A percentile compares a stretch with the other conserved stretches of the same genome.
Evolutionary conservation across 2,888 invertebrate species (phyloP).

Genomic region (Drosophila rubida): DNA sequence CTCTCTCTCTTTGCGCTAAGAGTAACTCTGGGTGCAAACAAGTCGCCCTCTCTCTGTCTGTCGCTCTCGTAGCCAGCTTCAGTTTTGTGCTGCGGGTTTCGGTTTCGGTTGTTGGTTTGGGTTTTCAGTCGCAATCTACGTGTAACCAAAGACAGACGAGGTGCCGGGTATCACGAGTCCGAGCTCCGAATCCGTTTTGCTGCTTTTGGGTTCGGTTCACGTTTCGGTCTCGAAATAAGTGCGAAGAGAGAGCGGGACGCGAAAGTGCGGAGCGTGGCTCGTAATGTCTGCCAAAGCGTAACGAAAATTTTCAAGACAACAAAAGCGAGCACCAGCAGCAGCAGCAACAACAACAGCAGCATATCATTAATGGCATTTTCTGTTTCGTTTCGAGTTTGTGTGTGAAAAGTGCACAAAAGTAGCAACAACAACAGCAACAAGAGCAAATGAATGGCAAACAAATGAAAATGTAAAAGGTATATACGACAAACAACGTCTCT

Average conservation of each 20-base stretch:
- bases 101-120: slow-evolving; percentile 40
- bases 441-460: slow-evolving; percentile 37
- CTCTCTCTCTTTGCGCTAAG: slow-evolving; percentile 24
- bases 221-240: slow-evolving; percentile 55
- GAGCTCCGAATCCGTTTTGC: slow-evolving; percentile 14
- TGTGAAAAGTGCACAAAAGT: slow-evolving; percentile 73
- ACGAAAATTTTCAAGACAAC: slow-evolving; percentile 69
- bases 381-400: slow-evolving; percentile 68
- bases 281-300: slow-evolving; percentile 80
- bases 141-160: slow-evolving; percentile 71
- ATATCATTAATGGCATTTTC: slow-evolving; percentile 77
- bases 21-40: slow-evolving; percentile 37
- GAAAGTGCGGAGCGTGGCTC: slow-evolving; percentile 74
- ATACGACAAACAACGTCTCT: slow-evolving; percentile 37
- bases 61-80: slow-evolving; percentile 29
- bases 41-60: slow-evolving; percentile 10
- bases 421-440: slow-evolving; percentile 31
- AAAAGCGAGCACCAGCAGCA: slow-evolving; percentile 40
- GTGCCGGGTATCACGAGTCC: slow-evolving; percentile 36
- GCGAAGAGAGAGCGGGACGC: slow-evolving; percentile 32
- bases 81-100: slow-evolving; percentile 25
- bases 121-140: slow-evolving; percentile 71
- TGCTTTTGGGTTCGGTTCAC: slow-evolving; percentile 35
- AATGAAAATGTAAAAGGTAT: slow-evolving; percentile 73
- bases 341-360: slow-evolving; percentile 24